Percentiles rank a stretch among this genome's conserved stretches.
phyloP scores from a whole-genome alignment of 2,113 vertebrate genomes.

The Sylvietta virens region DNA sequence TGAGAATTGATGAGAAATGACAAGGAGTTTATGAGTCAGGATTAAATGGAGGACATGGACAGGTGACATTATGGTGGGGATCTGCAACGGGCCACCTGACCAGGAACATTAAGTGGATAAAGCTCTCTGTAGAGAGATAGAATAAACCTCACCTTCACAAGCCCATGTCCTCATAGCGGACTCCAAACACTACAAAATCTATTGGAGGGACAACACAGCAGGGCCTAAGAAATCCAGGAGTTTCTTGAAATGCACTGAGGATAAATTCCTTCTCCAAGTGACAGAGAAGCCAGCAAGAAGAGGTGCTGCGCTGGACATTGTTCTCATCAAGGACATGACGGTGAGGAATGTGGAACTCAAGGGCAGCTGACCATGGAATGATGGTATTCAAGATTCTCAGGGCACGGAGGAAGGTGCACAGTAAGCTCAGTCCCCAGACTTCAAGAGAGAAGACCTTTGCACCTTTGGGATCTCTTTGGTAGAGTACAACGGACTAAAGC shows the following conservation, averaged over 20 bases:
- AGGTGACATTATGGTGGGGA: not conserved
- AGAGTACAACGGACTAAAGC: not conserved
- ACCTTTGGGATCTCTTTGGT: not conserved
- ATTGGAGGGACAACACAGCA: not conserved
- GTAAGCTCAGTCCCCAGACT: not conserved
- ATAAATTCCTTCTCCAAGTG: not conserved
- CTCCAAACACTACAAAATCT: not conserved
- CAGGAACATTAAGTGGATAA: not conserved
- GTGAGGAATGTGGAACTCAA: not conserved
- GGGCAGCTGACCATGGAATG: not conserved
- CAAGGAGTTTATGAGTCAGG: not conserved
- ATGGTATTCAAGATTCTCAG: not conserved
- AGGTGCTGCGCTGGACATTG: not conserved
- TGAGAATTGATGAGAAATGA: not conserved
- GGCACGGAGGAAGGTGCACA: not conserved
- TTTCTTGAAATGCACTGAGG: not conserved
- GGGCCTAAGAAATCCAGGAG: not conserved
- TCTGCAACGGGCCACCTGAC: not conserved
- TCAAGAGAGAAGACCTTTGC: not conserved
- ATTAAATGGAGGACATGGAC: not conserved
- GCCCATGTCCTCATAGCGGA: not conserved
- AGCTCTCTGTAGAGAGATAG: not conserved
- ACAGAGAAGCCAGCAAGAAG: not conserved
- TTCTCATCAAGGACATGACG: not conserved
- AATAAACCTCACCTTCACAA: not conserved